These are phyloP conservation scores for Empis stercorea DNA, from an alignment of 2,888 invertebrate species.

Conservation along the genomic window DNA sequence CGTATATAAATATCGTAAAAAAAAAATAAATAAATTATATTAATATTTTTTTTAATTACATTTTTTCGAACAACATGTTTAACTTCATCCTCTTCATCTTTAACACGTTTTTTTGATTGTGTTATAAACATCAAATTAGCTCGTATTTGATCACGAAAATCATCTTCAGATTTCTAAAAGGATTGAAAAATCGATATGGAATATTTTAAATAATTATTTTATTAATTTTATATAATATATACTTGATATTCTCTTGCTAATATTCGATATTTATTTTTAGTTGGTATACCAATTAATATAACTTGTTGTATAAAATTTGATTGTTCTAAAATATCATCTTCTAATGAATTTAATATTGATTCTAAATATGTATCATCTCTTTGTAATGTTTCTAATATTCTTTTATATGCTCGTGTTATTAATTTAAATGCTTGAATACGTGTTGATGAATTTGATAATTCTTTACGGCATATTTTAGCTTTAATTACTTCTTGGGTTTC, in stretches of 20 bases:
- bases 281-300: slow-evolving; percentile 29
- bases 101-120: too few relatives aligned
- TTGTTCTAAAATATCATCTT: slow-evolving; percentile 31
- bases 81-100: too few relatives aligned
- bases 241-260: not conserved
- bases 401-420: slow-evolving; percentile 28
- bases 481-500: slow-evolving; percentile 26
- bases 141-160: too few relatives aligned
- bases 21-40: too few relatives aligned
- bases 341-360: slow-evolving; percentile 29
- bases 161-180: too few relatives aligned
- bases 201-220: too few relatives aligned
- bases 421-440: slow-evolving; percentile 29
- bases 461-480: slow-evolving; percentile 23
- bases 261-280: slow-evolving; percentile 15
- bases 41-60: not conserved
- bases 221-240: too few relatives aligned
- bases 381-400: slow-evolving; percentile 26
- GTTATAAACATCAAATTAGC: too few relatives aligned
- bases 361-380: slow-evolving; percentile 33
- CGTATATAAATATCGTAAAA: not conserved
- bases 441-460: slow-evolving; percentile 30
- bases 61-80: not conserved
- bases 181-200: too few relatives aligned
- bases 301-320: slow-evolving; percentile 29